Evolutionary conservation across 2,888 invertebrate species (phyloP).

Genomic region (Drosophila ustulata): DNA sequence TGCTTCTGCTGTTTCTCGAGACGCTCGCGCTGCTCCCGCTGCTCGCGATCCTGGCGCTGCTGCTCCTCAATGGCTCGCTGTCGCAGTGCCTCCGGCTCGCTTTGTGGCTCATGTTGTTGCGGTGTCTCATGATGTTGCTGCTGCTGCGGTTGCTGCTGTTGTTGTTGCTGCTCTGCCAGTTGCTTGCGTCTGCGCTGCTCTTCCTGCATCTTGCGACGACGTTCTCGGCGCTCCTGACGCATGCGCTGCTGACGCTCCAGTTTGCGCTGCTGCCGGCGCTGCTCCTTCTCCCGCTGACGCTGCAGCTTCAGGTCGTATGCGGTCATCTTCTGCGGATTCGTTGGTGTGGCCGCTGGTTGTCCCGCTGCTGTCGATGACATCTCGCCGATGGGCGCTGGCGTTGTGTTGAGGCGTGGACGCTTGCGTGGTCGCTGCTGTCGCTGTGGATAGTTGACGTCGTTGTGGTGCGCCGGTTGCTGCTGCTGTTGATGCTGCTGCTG

Average conservation of each 20-base stretch:
- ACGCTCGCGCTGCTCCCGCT: constrained; percentile 30
- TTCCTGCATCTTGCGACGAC: constrained; percentile 46
- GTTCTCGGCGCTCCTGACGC: constrained; percentile 54
- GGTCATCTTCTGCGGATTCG: constrained; percentile 57
- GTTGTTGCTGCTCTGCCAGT: constrained; percentile 21
- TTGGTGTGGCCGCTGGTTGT: constrained; percentile 12
- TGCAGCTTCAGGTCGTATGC: constrained; percentile 75
- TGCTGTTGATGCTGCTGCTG: constrained; percentile 24
- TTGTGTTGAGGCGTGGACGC: constrained; percentile 49
- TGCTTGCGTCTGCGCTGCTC: constrained; percentile 28
- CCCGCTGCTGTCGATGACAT: constrained; percentile 31
- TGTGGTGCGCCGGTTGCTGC: constrained; percentile 46
- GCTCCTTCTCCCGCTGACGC: constrained; percentile 75
- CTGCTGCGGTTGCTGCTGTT: constrained; percentile 38
- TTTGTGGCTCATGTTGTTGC: constrained; percentile 50
- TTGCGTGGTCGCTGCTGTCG: constrained; percentile 49
- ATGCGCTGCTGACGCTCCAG: constrained; percentile 67
- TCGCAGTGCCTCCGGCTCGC: constrained; percentile 53
- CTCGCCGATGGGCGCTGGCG: constrained; percentile 55
- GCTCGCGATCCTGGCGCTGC: constrained; percentile 39
- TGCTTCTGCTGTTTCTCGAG: constrained; percentile 43
- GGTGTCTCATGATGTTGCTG: constrained; percentile 47
- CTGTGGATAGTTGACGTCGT: constrained; percentile 70
- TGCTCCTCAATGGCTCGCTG: constrained; percentile 34
- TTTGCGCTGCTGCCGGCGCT: constrained; percentile 66